Evolutionary conservation across 2,797 vertebrate species (phyloP), one percentile per base, ranked within the genome.

Genomic region (Rhodeus uyekii): DNA sequence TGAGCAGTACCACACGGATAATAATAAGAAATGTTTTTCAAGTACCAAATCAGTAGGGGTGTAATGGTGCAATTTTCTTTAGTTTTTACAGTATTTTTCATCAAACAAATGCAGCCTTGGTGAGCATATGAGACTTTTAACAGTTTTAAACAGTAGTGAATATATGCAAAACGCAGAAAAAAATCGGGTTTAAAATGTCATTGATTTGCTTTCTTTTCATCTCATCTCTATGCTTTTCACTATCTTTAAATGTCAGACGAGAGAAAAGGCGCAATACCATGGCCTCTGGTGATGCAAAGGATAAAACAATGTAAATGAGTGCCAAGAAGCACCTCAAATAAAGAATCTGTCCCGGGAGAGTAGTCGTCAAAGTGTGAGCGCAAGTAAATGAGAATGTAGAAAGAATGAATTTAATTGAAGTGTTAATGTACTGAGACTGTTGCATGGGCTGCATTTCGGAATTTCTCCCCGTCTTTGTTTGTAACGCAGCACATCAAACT

Each of bases 361-460:
- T 24, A 46, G 39, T 53, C 42, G 9, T 63, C 42, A 32, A 29
- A 73, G 42, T 71, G 79, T 61, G 27, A 65, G 29, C 63, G 76
- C 27, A 27, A 74, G 80, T 85, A 90, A 93, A 93, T 89, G 82
- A 92, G 87, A 88, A 91, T 87, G 86, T 90, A 87, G 89, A 75
- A 86, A 81, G 81, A 78, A 64, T 36, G 85, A 87, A 91, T 90
- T 92, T 93, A 93, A 93, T 91, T 90, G 86, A 93, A 91, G 90
- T 89, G 89, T 91, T 94, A 94, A 94, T 93, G 91, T 91, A 87
- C 88, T 91, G 90, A 90, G 91, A 90, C 93, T 89, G 71, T 72
- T 81, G 78, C 83, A 88, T 87, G 87, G 73, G 80, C 74, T n/a
- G 13, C 44, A 72, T 76, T 76, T 82, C 34, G 8, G 79, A 72